phyloP scores from a whole-genome alignment of 2,113 vertebrate genomes.

The Terrapene triunguis region DNA sequence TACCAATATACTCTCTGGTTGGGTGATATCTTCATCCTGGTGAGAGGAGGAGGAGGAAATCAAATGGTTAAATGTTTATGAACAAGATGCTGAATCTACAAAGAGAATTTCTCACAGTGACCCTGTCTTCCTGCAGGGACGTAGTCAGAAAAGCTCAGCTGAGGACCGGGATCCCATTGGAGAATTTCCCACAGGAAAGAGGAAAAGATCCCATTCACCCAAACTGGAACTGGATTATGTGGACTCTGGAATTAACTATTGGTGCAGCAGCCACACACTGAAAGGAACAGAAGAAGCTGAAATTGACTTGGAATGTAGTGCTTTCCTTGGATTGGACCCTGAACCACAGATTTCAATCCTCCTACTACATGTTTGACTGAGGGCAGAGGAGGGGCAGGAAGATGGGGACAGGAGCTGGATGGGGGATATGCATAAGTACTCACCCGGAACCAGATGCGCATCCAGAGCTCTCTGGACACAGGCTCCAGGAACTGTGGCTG shows the following conservation, averaged over 20 bases:
- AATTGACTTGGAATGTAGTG: too few species aligned
- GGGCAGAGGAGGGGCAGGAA: background rate
- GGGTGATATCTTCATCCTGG: slow-evolving; percentile 86
- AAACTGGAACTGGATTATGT: background rate
- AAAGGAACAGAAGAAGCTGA: background rate
- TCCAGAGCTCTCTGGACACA: slow-evolving; percentile 89
- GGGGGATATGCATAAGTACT: background rate
- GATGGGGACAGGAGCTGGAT: background rate
- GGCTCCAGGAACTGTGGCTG: slow-evolving; percentile 77
- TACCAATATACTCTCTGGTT: slow-evolving; percentile 72
- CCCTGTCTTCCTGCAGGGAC: too few species aligned
- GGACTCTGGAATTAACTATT: background rate
- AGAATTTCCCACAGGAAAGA: background rate
- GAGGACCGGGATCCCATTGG: background rate
- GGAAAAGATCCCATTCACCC: background rate
- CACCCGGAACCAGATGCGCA: slow-evolving; percentile 84
- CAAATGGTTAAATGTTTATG: background rate
- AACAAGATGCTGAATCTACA: background rate
- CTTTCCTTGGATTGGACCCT: background rate
- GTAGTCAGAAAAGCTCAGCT: background rate
- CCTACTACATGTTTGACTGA: background rate
- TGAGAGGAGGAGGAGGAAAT: background rate
- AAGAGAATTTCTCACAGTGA: background rate
- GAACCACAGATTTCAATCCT: background rate
- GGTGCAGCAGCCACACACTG: too few species aligned